These are phyloP conservation scores for Lepidurus apus DNA, from an alignment of 1,140 invertebrate genomes.

Conservation along the genomic window DNA sequence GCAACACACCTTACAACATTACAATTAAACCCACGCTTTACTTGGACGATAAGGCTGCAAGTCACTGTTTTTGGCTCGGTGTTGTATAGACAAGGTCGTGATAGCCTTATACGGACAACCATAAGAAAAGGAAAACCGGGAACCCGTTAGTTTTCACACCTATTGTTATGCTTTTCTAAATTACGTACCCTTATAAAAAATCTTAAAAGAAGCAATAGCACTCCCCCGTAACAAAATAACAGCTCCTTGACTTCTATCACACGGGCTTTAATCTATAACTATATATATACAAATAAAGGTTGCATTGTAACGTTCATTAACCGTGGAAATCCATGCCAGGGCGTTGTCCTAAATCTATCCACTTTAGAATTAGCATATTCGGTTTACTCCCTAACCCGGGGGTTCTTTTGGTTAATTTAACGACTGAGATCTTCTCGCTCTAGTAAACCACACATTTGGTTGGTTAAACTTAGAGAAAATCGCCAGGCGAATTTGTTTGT, in stretches of 20 bases:
- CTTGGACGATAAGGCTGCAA: background rate
- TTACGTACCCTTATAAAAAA: background rate
- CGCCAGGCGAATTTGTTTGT: too few relatives aligned
- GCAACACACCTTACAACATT: background rate
- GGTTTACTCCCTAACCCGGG: background rate
- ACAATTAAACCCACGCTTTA: background rate
- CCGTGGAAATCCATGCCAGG: background rate
- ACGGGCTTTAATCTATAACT: too few relatives aligned
- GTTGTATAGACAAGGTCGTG: background rate
- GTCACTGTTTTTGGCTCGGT: background rate
- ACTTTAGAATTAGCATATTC: constrained; percentile 1
- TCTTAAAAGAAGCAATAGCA: too few relatives aligned
- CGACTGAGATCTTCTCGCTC: background rate
- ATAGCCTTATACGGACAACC: background rate
- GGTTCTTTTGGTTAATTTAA: background rate
- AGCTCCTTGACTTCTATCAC: too few relatives aligned
- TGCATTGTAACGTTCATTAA: too few relatives aligned
- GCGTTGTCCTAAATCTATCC: background rate
- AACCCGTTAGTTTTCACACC: background rate
- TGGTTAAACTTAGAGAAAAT: too few relatives aligned
- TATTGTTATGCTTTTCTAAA: background rate
- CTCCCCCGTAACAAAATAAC: too few relatives aligned
- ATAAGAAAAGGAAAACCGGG: background rate
- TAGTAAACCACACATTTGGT: background rate
- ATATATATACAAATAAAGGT: too few relatives aligned